Conservation (phyloP, 2,113 vertebrate species). For the Promerops cafer region DNA sequence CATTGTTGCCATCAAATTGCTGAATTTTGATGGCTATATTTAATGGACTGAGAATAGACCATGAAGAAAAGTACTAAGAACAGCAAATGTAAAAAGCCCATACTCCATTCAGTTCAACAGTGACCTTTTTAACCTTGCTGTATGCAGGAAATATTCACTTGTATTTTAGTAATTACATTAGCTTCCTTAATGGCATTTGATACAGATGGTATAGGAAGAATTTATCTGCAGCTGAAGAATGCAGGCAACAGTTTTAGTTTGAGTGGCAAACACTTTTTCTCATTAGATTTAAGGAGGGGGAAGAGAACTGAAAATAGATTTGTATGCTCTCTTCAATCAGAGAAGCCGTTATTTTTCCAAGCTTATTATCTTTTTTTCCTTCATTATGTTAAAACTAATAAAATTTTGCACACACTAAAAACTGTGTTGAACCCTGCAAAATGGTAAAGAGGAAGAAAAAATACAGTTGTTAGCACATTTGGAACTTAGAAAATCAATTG, state of each 20-base stretch:
- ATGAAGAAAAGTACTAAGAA: conserved; percentile 40
- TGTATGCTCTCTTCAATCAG: not conserved
- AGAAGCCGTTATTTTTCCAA: not conserved
- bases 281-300: not conserved
- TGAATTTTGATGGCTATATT: conserved; percentile 72
- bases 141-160: conserved; percentile 60
- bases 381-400: not conserved
- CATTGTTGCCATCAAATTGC: conserved; percentile 72
- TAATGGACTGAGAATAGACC: conserved; percentile 46
- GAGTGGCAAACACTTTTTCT: not conserved
- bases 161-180: conserved; percentile 62
- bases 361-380: not conserved
- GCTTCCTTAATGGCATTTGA: conserved; percentile 51
- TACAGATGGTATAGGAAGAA: conserved; percentile 41
- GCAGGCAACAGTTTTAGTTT: conserved; percentile 6
- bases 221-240: conserved; percentile 31
- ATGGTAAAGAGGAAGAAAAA: not conserved
- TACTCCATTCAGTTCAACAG: conserved; percentile 13
- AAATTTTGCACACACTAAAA: not conserved
- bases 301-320: not conserved
- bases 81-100: not conserved
- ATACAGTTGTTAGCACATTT: not conserved
- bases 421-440: not conserved
- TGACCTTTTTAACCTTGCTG: conserved; percentile 54
- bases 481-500: not conserved